Evolutionary conservation across 2,888 invertebrate species (phyloP).

Genomic region (Orgyia antiqua): DNA sequence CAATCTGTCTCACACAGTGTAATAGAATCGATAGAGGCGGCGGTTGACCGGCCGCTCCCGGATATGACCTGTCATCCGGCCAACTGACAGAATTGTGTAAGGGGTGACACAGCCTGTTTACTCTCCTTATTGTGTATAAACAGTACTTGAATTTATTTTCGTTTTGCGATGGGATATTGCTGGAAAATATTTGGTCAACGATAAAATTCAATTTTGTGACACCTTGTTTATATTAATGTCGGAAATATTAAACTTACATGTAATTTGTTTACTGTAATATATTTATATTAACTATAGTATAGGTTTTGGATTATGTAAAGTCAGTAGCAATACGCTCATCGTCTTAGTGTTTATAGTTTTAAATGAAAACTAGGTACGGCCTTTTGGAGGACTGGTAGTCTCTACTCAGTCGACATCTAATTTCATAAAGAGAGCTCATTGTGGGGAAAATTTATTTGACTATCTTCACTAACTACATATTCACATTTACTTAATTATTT

Average conservation of each 20-base stretch:
- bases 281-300: too few relatives aligned
- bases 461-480: too few relatives aligned
- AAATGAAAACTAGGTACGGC: too few relatives aligned
- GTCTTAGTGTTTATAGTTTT: too few relatives aligned
- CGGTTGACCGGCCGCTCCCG: conserved; percentile 53
- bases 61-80: conserved; percentile 67
- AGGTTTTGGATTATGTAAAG: too few relatives aligned
- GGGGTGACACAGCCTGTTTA: conserved; percentile 49
- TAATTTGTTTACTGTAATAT: too few relatives aligned
- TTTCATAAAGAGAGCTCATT: too few relatives aligned
- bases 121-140: conserved; percentile 50
- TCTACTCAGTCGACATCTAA: too few relatives aligned
- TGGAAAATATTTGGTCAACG: conserved; percentile 19
- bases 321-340: too few relatives aligned
- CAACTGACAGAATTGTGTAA: conserved; percentile 53
- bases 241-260: background rate
- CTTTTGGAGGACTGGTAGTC: too few relatives aligned
- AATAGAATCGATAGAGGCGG: conserved; percentile 65
- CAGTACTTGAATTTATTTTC: conserved; percentile 42
- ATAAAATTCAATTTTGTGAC: conserved; percentile 11
- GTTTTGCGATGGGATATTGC: conserved; percentile 26
- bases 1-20: conserved; percentile 61
- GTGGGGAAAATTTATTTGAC: too few relatives aligned
- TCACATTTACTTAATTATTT: too few relatives aligned
- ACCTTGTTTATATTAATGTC: background rate